Evolutionary conservation across 2,888 invertebrate genomes (phyloP).

Genomic region (Osmoderma eremita): DNA sequence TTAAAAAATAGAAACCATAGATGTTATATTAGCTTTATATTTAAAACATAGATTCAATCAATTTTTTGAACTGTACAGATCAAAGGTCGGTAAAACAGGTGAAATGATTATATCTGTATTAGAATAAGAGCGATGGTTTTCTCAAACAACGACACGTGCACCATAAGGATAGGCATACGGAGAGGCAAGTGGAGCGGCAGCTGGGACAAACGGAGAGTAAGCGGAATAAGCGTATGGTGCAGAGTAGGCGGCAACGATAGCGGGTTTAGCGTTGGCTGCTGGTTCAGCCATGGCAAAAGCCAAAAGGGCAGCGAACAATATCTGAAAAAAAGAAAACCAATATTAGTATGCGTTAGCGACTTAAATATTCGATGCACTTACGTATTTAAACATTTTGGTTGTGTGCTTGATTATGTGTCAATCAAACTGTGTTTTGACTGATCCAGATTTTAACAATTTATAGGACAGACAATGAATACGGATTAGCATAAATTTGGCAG

Average conservation of each 20-base stretch:
- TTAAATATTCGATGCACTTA: slow-evolving; percentile 37
- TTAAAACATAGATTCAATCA: background rate
- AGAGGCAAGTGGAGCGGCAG: slow-evolving; percentile 43
- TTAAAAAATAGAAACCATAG: background rate
- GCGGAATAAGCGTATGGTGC: slow-evolving; percentile 41
- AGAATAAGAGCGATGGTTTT: background rate
- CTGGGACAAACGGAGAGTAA: slow-evolving; percentile 36
- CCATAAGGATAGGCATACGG: slow-evolving; percentile 54
- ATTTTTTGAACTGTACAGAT: slow-evolving; percentile 26
- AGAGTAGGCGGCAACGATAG: slow-evolving; percentile 45
- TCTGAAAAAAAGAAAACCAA: slow-evolving; percentile 57
- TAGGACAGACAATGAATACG: slow-evolving; percentile 9
- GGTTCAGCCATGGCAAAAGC: slow-evolving; percentile 66
- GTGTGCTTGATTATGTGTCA: slow-evolving; percentile 22
- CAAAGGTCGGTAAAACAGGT: background rate
- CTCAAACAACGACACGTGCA: slow-evolving; percentile 9
- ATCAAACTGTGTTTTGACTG: slow-evolving; percentile 36
- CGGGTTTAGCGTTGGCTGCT: slow-evolving; percentile 60
- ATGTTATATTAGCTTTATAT: slow-evolving; percentile 11
- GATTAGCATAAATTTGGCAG: slow-evolving; percentile 22
- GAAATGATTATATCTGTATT: slow-evolving; percentile 21
- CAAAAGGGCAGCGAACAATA: slow-evolving; percentile 64
- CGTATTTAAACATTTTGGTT: slow-evolving; percentile 49
- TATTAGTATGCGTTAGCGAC: no score
- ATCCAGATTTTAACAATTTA: slow-evolving; percentile 27